Percentiles rank a stretch among this genome's conserved stretches.
Evolutionary conservation across 1,140 invertebrate species (phyloP).

Genomic region (Portunus trituberculatus): DNA sequence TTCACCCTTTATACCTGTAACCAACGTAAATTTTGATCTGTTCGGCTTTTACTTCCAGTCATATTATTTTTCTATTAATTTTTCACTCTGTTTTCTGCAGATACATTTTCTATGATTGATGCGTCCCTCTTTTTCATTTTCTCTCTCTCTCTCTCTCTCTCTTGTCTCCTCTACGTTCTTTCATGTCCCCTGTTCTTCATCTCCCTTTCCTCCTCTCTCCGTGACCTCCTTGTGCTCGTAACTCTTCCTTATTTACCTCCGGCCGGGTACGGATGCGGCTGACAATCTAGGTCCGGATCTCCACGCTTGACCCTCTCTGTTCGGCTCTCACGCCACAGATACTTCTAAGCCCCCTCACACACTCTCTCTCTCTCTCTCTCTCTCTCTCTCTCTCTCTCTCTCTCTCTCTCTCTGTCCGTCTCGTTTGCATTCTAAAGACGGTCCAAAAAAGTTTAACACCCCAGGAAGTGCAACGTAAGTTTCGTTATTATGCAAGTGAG

Average conservation of each 20-base stretch:
- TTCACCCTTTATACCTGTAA: too few relatives aligned
- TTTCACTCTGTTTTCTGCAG: too few relatives aligned
- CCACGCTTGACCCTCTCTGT: background rate
- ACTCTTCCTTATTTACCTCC: slow-evolving; percentile 4
- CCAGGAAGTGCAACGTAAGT: too few relatives aligned
- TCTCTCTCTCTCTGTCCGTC: too few relatives aligned
- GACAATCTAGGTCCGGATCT: background rate
- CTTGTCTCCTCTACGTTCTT: background rate
- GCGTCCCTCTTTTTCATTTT: background rate
- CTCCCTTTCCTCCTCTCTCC: background rate
- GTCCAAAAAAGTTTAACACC: too few relatives aligned
- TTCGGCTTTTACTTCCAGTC: too few relatives aligned
- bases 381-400: too few relatives aligned
- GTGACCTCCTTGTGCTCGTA: background rate
- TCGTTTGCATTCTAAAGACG: too few relatives aligned
- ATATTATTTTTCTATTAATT: too few relatives aligned
- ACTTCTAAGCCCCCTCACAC: background rate
- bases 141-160: background rate
- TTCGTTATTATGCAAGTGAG: too few relatives aligned
- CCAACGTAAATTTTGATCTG: too few relatives aligned
- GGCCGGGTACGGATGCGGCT: background rate
- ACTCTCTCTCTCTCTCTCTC: background rate
- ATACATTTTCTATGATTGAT: too few relatives aligned
- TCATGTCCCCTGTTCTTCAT: background rate
- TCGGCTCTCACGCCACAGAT: background rate